Evolutionary conservation across 1,140 invertebrate species (phyloP), one percentile per base, ranked within the genome.

Genomic region (Dolichoris vasculosae): DNA sequence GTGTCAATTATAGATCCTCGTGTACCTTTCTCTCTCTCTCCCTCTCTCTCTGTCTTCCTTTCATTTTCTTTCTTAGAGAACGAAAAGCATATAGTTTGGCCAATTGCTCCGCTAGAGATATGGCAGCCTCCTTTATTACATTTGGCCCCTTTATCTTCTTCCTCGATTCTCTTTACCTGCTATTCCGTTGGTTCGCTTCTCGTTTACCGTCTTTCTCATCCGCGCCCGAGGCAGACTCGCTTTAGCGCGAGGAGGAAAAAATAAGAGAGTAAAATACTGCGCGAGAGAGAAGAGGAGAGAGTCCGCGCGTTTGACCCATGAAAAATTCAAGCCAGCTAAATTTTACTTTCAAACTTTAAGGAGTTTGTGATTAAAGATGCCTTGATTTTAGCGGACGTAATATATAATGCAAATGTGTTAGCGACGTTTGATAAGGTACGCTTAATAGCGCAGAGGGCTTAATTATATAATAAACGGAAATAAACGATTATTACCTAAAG

Each of bases 301-400:
- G 82, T 32, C 48, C 23, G 48, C 20, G 30, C 40, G 35, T 17
- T 85, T 59, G 81, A 82, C 73, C n/a, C n/a, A n/a, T 75, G 48
- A 80, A 67, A 80, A 80, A 80, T 80, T 67, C 59, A 46, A 80
- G n/a, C 23, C 40, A 0, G 30, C 3, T 20, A 30, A 80, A 80
- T 80, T 80, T 67, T 17, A 80, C 78, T 67, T 64, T 67, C 59
- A 80, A 80, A 63, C 78, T 77, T 77, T 55, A 8, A 32, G 15
- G 26, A 67, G 64, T 17, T 64, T 67, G n/a, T 59, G 30, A 35
- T 67, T 67, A 67, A 64, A 67, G 64, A 26, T 67, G 23, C 75
- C 46, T 55, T 55, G 30, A 77, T 77, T 67, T 67, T 35, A 6
- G 15, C 9, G 32, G 4, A 26, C 64, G 4, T 15, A 67, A 32